Evolutionary conservation across 2,797 vertebrate genomes (phyloP).

Genomic region (Heteromormyrus szaboi): DNA sequence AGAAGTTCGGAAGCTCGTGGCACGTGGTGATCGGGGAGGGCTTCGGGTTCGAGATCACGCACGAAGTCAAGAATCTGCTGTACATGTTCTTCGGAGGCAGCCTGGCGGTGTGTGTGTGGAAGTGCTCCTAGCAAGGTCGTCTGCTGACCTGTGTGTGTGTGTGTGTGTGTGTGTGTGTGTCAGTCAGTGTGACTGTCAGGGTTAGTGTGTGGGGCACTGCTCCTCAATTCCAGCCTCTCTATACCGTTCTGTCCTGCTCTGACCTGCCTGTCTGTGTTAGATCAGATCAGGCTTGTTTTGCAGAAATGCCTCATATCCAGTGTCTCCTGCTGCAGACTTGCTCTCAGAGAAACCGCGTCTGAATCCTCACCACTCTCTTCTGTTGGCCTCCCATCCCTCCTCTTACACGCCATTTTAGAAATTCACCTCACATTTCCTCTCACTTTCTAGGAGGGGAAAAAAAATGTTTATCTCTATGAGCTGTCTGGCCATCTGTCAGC

Average conservation of each 20-base stretch:
- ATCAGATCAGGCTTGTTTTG: constrained; percentile 23
- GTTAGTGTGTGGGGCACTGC: background rate
- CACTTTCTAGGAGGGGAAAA: background rate
- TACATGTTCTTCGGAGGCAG: constrained; percentile 98
- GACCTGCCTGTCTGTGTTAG: constrained; percentile 1
- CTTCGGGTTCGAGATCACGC: constrained; percentile 95
- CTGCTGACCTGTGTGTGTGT: background rate
- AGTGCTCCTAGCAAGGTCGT: constrained; percentile 61
- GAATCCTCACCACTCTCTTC: background rate
- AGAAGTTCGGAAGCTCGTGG: constrained; percentile 97
- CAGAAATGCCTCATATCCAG: background rate
- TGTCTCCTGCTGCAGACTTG: background rate
- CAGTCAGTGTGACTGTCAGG: background rate
- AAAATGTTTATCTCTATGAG: background rate
- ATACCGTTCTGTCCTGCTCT: background rate
- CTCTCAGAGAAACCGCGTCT: background rate
- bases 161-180: constrained; percentile 12
- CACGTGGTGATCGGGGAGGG: constrained; percentile 95
- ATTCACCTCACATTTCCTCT: background rate
- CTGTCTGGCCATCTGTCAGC: constrained; percentile 22
- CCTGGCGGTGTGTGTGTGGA: constrained; percentile 90
- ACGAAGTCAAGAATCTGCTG: constrained; percentile 92
- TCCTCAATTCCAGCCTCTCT: constrained; percentile 13
- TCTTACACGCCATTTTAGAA: background rate
- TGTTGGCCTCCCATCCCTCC: background rate